A percentile compares a stretch with the other conserved stretches of the same genome.
These are phyloP conservation scores for Crenichthys baileyi DNA, from an alignment of 2,797 vertebrate species.

Conservation along the genomic window DNA sequence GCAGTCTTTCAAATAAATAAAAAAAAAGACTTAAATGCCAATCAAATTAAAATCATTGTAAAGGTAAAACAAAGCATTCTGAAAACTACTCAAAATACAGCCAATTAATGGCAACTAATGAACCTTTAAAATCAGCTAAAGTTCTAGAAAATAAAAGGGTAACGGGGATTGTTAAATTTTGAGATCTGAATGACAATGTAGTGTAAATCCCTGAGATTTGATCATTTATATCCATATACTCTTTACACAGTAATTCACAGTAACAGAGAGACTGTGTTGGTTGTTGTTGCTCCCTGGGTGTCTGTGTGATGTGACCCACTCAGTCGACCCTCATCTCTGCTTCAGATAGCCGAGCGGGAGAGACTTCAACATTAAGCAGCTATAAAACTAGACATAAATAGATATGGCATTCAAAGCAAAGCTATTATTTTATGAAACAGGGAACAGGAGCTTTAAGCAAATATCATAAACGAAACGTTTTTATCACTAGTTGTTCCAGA, in stretches of 20 bases:
- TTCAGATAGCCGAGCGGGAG: no score
- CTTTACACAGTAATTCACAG: background rate
- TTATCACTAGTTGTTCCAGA: background rate
- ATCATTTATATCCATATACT: background rate
- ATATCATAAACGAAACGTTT: background rate
- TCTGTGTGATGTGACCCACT: background rate
- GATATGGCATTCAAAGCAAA: background rate
- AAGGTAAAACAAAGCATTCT: slow-evolving; percentile 31
- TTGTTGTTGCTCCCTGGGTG: background rate
- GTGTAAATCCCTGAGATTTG: background rate
- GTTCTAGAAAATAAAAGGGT: background rate
- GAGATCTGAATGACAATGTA: background rate
- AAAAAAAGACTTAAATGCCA: slow-evolving; percentile 8
- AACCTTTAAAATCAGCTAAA: slow-evolving; percentile 11
- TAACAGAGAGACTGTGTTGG: background rate
- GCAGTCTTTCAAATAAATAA: slow-evolving; percentile 19
- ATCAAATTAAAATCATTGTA: slow-evolving; percentile 5
- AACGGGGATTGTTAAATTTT: background rate
- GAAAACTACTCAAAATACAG: background rate
- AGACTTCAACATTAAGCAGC: background rate
- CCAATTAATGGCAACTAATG: slow-evolving; percentile 26
- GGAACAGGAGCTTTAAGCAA: background rate
- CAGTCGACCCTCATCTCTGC: background rate
- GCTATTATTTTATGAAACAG: background rate
- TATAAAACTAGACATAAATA: background rate